Base-by-base conservation (phyloP, 2,797 vertebrate species). In the Melanotaenia maccullochi region DNA sequence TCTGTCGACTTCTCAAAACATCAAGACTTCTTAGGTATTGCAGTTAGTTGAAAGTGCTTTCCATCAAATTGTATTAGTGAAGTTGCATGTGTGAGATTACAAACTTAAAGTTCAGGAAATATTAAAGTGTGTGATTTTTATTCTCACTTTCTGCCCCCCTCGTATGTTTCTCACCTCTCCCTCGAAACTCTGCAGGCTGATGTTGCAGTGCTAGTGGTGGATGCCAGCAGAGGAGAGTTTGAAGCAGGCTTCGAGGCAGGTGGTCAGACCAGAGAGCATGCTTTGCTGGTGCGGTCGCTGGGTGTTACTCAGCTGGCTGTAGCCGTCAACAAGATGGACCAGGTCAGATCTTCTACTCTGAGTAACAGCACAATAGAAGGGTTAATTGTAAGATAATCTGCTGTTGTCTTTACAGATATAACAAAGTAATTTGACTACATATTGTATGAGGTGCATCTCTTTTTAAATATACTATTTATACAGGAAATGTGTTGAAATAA, bases 251-350 rank as follows among this genome's bases (percentile, higher is more conserved):
- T 99, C 71, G 98, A 99, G 84, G 97, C 98, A 0, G 98, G 98
- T 0, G 98, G 98, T 70, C 98, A 99, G 76, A 99, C 98, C 60
- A 94, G 98, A 76, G 98, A 99, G 72, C 98, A 99, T 54, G 98
- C 96, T 25, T 91, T 99, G 60, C 86, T 99, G 83, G 98, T 99
- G 75, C 96, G 98, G 0, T 99, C 98, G 51, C 96, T 99, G 6
- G 97, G 98, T 28, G 98, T 99, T 82, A 99, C 97, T 3, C 98
- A 99, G 85, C 94, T 99, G 65, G 97, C 96, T 32, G 97, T 99
- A 73, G 97, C 97, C 6, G 94, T 99, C 91, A 99, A 99, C 93
- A 99, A 99, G 92, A 99, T 99, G 98, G 98, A 99, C 91, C 98
- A 99, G 97, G 98, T 99, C 52, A 83, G 78, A 65, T 0, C 36